Conservation (phyloP, 2,888 invertebrate genomes). For the Melieria crassipennis region DNA sequence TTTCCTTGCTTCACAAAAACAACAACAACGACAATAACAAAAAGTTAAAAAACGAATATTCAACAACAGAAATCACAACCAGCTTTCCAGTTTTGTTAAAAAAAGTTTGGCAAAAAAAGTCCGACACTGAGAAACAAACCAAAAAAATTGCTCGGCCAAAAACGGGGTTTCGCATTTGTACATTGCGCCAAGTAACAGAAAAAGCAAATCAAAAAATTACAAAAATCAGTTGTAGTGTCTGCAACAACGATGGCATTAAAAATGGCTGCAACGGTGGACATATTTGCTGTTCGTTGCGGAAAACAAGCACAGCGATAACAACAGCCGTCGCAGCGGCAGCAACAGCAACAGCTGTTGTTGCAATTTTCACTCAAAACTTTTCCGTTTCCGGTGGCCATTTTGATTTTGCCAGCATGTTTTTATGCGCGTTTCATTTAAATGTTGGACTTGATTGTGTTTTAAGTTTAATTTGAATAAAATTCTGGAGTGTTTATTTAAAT, state of each 20-base stretch:
- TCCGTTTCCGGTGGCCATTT: constrained; percentile 26
- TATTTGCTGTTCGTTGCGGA: constrained; percentile 14
- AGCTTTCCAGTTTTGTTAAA: constrained; percentile 12
- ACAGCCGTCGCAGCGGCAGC: neutral
- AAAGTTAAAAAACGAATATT: no score
- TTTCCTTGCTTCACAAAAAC: neutral
- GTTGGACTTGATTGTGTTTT: neutral
- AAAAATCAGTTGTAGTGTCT: neutral
- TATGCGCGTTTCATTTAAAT: neutral
- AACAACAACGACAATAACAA: neutral
- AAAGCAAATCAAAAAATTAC: neutral
- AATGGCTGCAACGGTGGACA: constrained; percentile 8
- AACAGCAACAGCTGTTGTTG: constrained; percentile 14
- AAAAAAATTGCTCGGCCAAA: constrained; percentile 2
- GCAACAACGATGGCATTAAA: neutral
- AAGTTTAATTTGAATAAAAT: neutral
- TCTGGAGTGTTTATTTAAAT: no score
- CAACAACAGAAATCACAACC: no score
- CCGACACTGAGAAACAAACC: neutral
- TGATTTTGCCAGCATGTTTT: neutral
- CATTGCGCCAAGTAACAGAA: neutral
- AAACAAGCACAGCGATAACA: constrained; percentile 4
- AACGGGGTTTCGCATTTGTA: constrained; percentile 16
- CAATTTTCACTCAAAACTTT: constrained; percentile 15
- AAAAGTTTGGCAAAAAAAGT: neutral